Evolutionary conservation across 2,797 vertebrate genomes (phyloP).

Genomic region (Sebastes alutus): DNA sequence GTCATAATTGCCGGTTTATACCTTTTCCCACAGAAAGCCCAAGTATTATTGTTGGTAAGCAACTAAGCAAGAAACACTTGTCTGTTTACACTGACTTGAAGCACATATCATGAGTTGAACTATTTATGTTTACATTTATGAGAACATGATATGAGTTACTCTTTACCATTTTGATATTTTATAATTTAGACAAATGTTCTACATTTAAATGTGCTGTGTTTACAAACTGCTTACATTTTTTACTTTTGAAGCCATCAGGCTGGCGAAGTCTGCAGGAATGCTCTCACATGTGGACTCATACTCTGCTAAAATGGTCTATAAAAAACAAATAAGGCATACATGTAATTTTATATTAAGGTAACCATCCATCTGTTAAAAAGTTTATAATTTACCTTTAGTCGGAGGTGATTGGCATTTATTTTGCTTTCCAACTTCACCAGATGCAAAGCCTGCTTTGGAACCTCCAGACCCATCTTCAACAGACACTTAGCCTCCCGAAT

Average conservation of each 20-base stretch:
- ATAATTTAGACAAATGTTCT: not conserved
- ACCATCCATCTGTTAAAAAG: not conserved
- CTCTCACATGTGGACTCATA: slow-evolving; percentile 80
- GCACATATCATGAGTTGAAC: not conserved
- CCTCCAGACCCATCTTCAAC: slow-evolving; percentile 83
- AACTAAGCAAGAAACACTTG: not conserved
- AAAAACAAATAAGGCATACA: slow-evolving; percentile 30
- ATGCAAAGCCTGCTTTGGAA: slow-evolving; percentile 81
- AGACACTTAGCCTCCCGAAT: slow-evolving; percentile 85
- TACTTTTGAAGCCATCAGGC: slow-evolving; percentile 82
- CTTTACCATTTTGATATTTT: not conserved
- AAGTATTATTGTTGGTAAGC: not conserved
- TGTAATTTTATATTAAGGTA: slow-evolving; percentile 2
- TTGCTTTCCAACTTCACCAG: slow-evolving; percentile 78
- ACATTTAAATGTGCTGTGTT: not conserved
- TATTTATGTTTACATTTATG: not conserved
- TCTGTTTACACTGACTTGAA: not conserved
- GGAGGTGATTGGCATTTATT: slow-evolving; percentile 74
- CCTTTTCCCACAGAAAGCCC: not conserved
- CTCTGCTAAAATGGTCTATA: slow-evolving; percentile 81
- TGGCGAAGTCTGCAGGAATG: slow-evolving; percentile 78
- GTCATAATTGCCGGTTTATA: not conserved
- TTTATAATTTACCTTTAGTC: slow-evolving; percentile 79
- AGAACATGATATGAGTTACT: not conserved
- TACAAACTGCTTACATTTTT: slow-evolving; percentile 74